phyloP scores from a whole-genome alignment of 2,113 vertebrate species.

The Chamaetylas fuelleborni region DNA sequence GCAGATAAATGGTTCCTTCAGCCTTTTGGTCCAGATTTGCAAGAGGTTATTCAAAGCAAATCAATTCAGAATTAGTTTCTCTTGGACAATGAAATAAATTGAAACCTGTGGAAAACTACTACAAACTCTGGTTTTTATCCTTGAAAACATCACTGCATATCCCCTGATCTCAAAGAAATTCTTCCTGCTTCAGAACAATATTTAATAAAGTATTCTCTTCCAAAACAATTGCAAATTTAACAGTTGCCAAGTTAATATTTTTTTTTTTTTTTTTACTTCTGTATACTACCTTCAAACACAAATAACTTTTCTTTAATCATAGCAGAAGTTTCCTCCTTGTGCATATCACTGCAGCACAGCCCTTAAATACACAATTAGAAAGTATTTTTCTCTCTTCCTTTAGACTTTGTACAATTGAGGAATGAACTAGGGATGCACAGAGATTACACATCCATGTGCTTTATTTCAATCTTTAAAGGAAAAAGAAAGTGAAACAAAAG shows the following conservation, averaged over 20 bases:
- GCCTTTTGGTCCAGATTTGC: no score
- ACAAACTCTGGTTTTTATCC: no score
- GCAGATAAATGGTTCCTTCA: no score
- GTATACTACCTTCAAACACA: background rate
- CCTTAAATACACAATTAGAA: background rate
- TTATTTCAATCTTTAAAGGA: background rate
- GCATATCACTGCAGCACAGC: background rate
- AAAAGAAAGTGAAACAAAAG: background rate
- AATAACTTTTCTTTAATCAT: background rate
- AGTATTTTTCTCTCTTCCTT: background rate
- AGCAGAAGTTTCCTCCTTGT: background rate
- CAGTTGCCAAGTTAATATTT: background rate
- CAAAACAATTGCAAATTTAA: background rate
- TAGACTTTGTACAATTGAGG: background rate
- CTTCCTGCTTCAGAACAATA: no score
- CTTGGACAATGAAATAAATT: no score
- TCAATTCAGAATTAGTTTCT: no score
- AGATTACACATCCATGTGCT: background rate
- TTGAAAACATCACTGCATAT: no score
- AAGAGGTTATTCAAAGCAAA: no score
- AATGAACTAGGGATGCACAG: background rate
- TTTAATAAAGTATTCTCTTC: no score
- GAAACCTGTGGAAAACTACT: no score
- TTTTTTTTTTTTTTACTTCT: background rate
- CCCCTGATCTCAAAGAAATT: no score